These are phyloP conservation scores for Pseudococcus viburni DNA, from an alignment of 2,888 invertebrate genomes.

Conservation along the genomic window DNA sequence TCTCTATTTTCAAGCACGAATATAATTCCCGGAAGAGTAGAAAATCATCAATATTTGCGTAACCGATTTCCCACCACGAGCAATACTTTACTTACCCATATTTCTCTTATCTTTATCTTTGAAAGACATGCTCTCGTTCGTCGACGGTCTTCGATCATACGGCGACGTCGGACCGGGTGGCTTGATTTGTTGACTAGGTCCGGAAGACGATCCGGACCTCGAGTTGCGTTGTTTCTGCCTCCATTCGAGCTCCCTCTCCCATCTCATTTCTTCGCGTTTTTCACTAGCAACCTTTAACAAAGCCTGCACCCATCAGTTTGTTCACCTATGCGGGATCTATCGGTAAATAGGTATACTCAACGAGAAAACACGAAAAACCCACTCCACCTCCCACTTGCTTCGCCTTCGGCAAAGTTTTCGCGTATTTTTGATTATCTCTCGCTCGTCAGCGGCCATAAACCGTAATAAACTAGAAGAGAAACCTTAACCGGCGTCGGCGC, in stretches of 20 bases:
- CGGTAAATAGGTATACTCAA: neutral
- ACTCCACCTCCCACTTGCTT: neutral
- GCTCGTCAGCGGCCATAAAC: constrained; percentile 9
- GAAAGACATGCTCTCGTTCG: constrained; percentile 38
- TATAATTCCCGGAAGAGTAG: neutral
- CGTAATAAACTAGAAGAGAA: constrained; percentile 41
- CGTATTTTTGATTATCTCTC: constrained; percentile 1
- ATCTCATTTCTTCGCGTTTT: constrained; percentile 65
- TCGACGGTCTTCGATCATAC: constrained; percentile 60
- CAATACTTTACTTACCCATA: neutral
- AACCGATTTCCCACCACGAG: neutral
- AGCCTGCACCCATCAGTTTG: constrained; percentile 68
- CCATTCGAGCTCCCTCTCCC: constrained; percentile 71
- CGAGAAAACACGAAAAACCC: neutral
- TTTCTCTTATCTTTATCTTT: constrained; percentile 53
- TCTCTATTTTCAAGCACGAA: neutral
- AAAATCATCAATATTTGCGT: too few species aligned
- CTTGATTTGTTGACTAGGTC: constrained; percentile 56
- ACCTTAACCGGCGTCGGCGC: neutral
- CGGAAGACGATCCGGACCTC: constrained; percentile 45
- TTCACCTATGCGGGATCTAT: neutral
- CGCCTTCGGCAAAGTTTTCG: neutral
- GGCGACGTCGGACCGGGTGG: constrained; percentile 12
- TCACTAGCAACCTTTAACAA: constrained; percentile 69
- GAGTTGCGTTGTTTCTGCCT: constrained; percentile 67